Base-by-base conservation (phyloP, 2,797 vertebrate genomes). In the Scolopax bukidnonensis region DNA sequence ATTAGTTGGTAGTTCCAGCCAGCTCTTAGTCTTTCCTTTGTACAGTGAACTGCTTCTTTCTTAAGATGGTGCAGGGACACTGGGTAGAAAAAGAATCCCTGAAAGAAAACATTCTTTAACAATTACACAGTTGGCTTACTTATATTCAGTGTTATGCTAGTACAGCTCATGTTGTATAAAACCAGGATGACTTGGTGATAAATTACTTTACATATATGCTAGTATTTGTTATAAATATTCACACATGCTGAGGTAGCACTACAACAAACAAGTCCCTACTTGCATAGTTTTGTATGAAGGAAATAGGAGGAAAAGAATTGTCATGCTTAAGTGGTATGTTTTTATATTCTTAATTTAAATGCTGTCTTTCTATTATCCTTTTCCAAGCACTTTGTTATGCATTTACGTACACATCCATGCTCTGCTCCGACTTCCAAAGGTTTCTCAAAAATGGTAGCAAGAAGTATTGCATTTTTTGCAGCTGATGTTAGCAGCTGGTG, bases 181-280 rank as follows among this genome's bases (percentile, higher is more conserved):
- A 21, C 5, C 23, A 41, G 41, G 47, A 69, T 69, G 33, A 67
- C 5, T 28, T 70, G 69, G 12, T 27, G 51, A 23, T 69, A 38
- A 69, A 32, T 65, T 51, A 14, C 43, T 83, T 82, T 25, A 61
- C n/a, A 1, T 43, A 19, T 3, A 4, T 43, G 27, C 23, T 48
- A 12, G 40, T 36, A 50, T 40, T 89, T 54, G 16, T 57, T 91
- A 30, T 3, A 4, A 33, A 19, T 61, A 27, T 60, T 81, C 21
- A 11, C n/a, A 17, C 20, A 4, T 57, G 32, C 50, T 73, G 82
- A 69, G 41, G 27, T 53, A 27, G 25, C 0, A 0, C 28, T 50
- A 25, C 18, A 74, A 45, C 14, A 61, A 69, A 38, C 0, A 0
- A 51, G 4, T 64, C 36, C 32, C 77, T 77, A 16, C 27, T 81